These are phyloP conservation scores for Marasmarcha lunaedactyla DNA, from an alignment of 2,888 invertebrate genomes.

Conservation along the genomic window DNA sequence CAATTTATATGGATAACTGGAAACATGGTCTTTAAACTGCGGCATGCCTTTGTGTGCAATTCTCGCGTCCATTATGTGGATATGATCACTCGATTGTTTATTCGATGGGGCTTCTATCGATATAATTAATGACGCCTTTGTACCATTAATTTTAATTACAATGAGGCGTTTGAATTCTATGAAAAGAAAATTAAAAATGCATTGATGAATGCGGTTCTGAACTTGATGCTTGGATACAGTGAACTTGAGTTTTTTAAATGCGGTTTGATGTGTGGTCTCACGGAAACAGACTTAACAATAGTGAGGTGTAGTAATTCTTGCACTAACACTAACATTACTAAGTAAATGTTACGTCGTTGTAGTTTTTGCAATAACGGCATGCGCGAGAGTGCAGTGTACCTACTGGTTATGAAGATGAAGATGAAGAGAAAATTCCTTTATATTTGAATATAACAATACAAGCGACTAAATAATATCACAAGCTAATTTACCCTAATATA, in stretches of 20 bases:
- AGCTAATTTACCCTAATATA: too few species aligned
- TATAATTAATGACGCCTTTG: background rate
- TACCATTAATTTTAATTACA: slow-evolving; percentile 1
- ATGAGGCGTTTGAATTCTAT: background rate
- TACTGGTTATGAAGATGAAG: too few species aligned
- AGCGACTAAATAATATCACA: too few species aligned
- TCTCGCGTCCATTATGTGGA: slow-evolving; percentile 30
- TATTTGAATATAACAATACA: too few species aligned
- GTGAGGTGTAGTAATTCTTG: background rate
- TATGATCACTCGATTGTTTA: background rate
- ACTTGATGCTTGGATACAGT: background rate
- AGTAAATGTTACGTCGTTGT: too few species aligned
- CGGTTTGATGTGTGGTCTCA: background rate
- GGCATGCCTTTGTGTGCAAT: slow-evolving; percentile 35
- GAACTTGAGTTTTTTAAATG: background rate
- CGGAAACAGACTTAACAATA: background rate
- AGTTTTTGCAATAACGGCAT: too few species aligned
- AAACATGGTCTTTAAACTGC: slow-evolving; percentile 41
- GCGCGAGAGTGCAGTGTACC: too few species aligned
- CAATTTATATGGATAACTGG: slow-evolving; percentile 33
- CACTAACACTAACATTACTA: too few species aligned
- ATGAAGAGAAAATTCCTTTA: too few species aligned
- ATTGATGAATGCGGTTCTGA: too few species aligned
- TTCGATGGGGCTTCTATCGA: background rate
- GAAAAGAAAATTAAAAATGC: background rate